Evolutionary conservation across 2,888 invertebrate species (phyloP).

Genomic region (Lacanobia oleracea): DNA sequence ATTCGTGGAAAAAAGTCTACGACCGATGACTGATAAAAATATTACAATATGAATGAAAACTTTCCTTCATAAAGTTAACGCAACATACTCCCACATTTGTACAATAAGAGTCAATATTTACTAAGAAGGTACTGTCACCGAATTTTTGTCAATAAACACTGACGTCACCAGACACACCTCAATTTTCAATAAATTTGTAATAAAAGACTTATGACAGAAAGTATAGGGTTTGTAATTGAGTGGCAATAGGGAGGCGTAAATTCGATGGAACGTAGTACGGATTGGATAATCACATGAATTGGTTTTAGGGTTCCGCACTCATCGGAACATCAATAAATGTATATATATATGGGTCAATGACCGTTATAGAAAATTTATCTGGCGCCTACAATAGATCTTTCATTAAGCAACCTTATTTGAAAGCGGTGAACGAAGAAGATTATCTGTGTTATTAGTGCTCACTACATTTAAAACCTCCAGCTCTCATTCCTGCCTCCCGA

Average conservation of each 20-base stretch:
- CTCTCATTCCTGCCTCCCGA: too few relatives aligned
- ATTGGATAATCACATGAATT: conserved; percentile 6
- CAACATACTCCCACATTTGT: conserved; percentile 6
- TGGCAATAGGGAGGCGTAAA: conserved; percentile 7
- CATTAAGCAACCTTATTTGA: too few relatives aligned
- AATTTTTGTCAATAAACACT: conserved; percentile 33
- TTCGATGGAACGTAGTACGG: conserved; percentile 3
- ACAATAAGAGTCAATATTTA: conserved; percentile 41
- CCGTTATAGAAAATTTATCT: too few relatives aligned
- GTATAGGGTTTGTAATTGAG: conserved; percentile 14
- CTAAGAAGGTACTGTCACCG: conserved; percentile 17
- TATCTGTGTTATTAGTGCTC: too few relatives aligned
- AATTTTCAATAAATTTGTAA: neutral
- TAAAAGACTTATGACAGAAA: neutral
- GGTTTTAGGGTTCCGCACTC: neutral
- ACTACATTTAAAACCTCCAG: too few relatives aligned
- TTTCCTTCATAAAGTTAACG: conserved; percentile 27
- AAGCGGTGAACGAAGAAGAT: too few relatives aligned
- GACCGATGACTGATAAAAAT: conserved; percentile 1
- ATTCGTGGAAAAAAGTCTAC: conserved; percentile 5
- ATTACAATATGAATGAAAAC: conserved; percentile 38
- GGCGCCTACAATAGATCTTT: too few relatives aligned
- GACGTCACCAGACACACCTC: conserved; percentile 46
- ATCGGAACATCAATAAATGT: too few relatives aligned
- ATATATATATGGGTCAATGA: too few relatives aligned